phyloP scores from a whole-genome alignment of 2,113 vertebrate species.

The Psettodes erumei region DNA sequence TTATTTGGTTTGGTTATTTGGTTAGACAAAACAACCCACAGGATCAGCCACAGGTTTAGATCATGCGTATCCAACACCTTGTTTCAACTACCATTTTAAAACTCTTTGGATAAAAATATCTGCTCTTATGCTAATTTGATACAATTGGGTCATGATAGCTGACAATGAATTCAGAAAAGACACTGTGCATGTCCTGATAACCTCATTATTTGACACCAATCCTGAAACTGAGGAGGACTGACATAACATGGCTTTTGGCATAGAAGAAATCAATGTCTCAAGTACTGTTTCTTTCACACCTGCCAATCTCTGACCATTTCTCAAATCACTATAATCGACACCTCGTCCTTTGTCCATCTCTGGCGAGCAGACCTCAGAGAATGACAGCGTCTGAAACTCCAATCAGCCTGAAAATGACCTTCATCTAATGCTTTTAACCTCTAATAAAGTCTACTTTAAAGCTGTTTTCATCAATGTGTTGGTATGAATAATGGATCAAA shows the following conservation, averaged over 20 bases:
- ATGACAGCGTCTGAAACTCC: background rate
- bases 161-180: background rate
- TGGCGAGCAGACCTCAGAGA: background rate
- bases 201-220: slow-evolving; percentile 44
- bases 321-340: background rate
- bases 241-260: slow-evolving; percentile 17
- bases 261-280: slow-evolving; percentile 32
- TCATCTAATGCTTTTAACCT: too few species aligned
- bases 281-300: slow-evolving; percentile 11
- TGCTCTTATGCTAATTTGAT: background rate
- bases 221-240: background rate
- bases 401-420: too few species aligned
- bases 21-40: slow-evolving; percentile 27
- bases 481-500: too few species aligned
- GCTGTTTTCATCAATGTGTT: too few species aligned
- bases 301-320: slow-evolving; percentile 8
- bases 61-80: too few species aligned
- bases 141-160: slow-evolving; percentile 1
- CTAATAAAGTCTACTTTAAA: background rate
- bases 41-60: background rate
- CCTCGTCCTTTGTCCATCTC: background rate
- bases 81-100: background rate
- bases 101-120: background rate
- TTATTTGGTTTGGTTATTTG: slow-evolving; percentile 63
- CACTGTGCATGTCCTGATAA: slow-evolving; percentile 29